phyloP scores from a whole-genome alignment of 2,113 vertebrate genomes.

The Oceanites oceanicus region DNA sequence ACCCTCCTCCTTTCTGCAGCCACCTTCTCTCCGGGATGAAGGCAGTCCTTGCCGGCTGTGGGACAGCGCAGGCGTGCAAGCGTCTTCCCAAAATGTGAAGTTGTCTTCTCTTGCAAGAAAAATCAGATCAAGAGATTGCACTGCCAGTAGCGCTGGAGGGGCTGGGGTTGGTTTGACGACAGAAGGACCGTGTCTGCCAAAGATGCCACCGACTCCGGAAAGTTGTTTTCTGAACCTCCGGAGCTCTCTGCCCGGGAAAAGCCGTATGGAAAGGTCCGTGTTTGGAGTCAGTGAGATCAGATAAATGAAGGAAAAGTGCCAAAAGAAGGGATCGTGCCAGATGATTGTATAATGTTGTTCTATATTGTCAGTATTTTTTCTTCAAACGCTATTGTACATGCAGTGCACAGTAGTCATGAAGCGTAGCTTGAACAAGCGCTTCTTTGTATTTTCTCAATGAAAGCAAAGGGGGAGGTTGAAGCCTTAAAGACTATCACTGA shows the following conservation, averaged over 20 bases:
- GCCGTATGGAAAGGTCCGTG: background rate
- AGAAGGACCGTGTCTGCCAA: constrained; percentile 40
- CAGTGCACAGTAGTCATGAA: background rate
- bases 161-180: background rate
- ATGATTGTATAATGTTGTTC: constrained; percentile 19
- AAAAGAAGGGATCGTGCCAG: background rate
- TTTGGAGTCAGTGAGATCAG: background rate
- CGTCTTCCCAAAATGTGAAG: background rate
- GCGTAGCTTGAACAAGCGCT: background rate
- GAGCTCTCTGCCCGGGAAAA: background rate
- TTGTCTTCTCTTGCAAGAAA: background rate
- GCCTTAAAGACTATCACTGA: constrained; percentile 50
- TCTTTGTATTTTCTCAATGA: background rate
- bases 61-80: background rate
- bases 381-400: background rate
- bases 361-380: constrained; percentile 23
- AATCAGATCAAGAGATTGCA: background rate
- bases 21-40: background rate
- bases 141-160: background rate
- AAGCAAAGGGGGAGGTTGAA: background rate
- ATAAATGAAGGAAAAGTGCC: constrained; percentile 48
- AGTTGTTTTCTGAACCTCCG: background rate
- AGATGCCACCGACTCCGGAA: background rate
- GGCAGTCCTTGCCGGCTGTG: background rate
- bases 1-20: background rate